Base-by-base conservation (phyloP, 2,888 invertebrate species). In the Epinotia demarniana region DNA sequence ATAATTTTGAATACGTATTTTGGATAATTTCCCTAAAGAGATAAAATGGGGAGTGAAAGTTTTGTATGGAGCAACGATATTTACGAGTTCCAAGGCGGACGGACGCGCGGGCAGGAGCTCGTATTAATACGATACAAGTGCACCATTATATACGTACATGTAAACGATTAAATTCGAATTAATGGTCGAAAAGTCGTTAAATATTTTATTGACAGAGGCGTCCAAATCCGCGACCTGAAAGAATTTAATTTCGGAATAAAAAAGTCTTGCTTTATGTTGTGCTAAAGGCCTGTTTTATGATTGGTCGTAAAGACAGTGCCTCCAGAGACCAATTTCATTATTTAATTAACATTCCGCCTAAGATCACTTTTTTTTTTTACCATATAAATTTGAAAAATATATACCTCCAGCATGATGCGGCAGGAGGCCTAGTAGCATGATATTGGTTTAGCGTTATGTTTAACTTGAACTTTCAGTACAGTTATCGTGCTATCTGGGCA, bases 231-330 rank as follows among this genome's bases (percentile, higher is more conserved):
- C 83, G 82, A 82, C 82, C 84, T 80, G 83, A 82, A 81, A 81
- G 80, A 87, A 86, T 86, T 89, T 88, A 88, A 88, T 90, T 89
- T 84, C 81, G 77, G 80, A 85, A 88, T 87, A 85, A 89, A 90
- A 90, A 85, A 79, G 83, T 79, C 84, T 83, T 84, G 81, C 82
- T 91, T 90, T 90, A 90, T 87, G 87, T 86, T 85, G 83, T 85
- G 82, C 86, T 87, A 86, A 90, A 90, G 87, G 89, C 82, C 86
- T 84, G 85, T 90, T 92, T 92, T 92, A 92, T 91, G 90, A 91
- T 90, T 87, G 86, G 86, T 88, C 89, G 89, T 92, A 92, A 93
- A 93, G 60, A 88, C 77, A 83, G 85, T 86, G 87, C 87, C 87
- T 86, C 83, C 81, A 84, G 83, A 84, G 88, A 84, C 85, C 89